These are phyloP conservation scores for Eugnorisma glareosa DNA, from an alignment of 2,888 invertebrate genomes.

Conservation along the genomic window DNA sequence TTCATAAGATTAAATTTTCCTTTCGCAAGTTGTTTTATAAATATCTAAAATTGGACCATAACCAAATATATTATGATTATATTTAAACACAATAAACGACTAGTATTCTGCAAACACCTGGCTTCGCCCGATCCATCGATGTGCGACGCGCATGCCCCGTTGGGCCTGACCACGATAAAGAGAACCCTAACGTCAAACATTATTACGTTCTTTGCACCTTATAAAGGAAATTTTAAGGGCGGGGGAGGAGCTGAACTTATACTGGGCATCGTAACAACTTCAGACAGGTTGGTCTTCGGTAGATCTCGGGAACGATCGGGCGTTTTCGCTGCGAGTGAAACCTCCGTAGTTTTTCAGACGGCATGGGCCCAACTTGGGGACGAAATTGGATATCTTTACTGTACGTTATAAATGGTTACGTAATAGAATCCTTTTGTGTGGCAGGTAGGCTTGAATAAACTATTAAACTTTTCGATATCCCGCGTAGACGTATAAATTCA, in stretches of 20 bases:
- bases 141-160: constrained; percentile 78
- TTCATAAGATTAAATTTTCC: not conserved
- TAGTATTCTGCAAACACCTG: constrained; percentile 59
- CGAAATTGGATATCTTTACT: not conserved
- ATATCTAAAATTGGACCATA: constrained; percentile 26
- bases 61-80: constrained; percentile 36
- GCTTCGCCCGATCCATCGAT: constrained; percentile 70
- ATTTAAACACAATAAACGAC: constrained; percentile 47
- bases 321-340: constrained; percentile 67
- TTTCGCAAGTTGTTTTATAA: constrained; percentile 1
- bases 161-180: constrained; percentile 65
- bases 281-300: constrained; percentile 73
- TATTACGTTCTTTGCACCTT: constrained; percentile 66
- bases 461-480: not conserved
- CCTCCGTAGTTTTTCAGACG: constrained; percentile 71
- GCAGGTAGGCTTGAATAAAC: not conserved
- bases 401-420: constrained; percentile 16
- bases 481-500: not conserved
- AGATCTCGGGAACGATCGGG: constrained; percentile 73
- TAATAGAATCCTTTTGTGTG: constrained; percentile 13
- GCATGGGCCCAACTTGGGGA: constrained; percentile 66
- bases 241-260: constrained; percentile 65
- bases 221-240: constrained; percentile 61
- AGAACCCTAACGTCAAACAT: constrained; percentile 65
- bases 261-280: constrained; percentile 74